phyloP scores from a whole-genome alignment of 2,888 invertebrate genomes.

The Diaperis boleti region DNA sequence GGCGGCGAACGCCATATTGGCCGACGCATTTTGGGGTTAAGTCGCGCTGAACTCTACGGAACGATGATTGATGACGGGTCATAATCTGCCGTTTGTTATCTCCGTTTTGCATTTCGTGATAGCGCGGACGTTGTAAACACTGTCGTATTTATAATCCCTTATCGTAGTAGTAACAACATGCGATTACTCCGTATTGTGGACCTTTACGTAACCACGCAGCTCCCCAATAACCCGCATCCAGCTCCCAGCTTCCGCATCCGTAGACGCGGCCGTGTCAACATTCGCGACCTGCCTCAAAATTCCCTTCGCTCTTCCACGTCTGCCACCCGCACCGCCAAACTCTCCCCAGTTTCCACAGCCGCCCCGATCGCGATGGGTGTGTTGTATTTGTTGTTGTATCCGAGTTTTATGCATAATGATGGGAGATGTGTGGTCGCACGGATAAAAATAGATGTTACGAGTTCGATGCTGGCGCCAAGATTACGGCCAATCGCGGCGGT shows the following conservation, averaged over 20 bases:
- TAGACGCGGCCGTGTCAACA: conserved; percentile 1
- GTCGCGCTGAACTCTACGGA: background rate
- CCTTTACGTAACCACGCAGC: background rate
- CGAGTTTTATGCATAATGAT: conserved; percentile 22
- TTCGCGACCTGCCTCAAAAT: conserved; percentile 6
- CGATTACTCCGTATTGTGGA: background rate
- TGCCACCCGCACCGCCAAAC: background rate
- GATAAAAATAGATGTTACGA: conserved; percentile 71
- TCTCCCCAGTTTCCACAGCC: background rate
- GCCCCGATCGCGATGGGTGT: conserved; percentile 8
- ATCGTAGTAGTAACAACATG: conserved; percentile 1
- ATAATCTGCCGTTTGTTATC: conserved; percentile 5
- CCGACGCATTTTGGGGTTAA: background rate
- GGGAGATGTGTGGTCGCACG: conserved; percentile 39
- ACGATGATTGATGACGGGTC: conserved; percentile 5
- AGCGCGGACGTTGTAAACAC: background rate
- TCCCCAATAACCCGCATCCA: background rate
- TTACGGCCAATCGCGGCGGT: conserved; percentile 69
- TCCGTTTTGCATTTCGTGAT: conserved; percentile 4
- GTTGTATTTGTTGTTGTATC: conserved; percentile 22
- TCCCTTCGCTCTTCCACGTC: background rate
- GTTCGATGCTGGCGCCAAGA: conserved; percentile 70
- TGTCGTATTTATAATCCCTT: conserved; percentile 1
- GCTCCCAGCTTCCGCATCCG: background rate
- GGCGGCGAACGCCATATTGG: background rate